phyloP scores from a whole-genome alignment of 2,113 vertebrate genomes.

The Cyphomyrus plagiostoma region DNA sequence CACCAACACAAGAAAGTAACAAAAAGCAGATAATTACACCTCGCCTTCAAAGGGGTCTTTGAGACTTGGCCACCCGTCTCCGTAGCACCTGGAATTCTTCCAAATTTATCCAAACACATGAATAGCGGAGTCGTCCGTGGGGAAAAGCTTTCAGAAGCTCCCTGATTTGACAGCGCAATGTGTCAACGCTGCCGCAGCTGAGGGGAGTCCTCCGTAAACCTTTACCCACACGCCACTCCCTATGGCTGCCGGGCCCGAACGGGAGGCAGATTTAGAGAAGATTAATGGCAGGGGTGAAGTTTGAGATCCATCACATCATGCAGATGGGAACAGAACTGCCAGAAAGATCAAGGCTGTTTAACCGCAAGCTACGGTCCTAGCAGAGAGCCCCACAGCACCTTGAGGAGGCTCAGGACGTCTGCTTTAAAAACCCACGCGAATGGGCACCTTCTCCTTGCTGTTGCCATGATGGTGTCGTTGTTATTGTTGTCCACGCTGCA shows the following conservation, averaged over 20 bases:
- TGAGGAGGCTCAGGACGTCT: background rate
- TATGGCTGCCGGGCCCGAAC: constrained; percentile 9
- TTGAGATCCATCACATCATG: constrained; percentile 16
- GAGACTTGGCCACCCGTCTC: background rate
- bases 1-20: background rate
- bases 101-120: constrained; percentile 25
- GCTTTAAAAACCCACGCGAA: background rate
- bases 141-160: constrained; percentile 21
- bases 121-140: constrained; percentile 2
- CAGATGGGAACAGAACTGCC: constrained; percentile 10
- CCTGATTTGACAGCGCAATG: constrained; percentile 17
- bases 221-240: constrained; percentile 6
- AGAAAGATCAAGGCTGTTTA: constrained; percentile 16
- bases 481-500: background rate
- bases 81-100: constrained; percentile 20
- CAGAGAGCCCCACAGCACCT: background rate
- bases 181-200: constrained; percentile 16
- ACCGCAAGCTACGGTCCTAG: background rate
- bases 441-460: background rate
- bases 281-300: constrained; percentile 14
- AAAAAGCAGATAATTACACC: constrained; percentile 6
- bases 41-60: constrained; percentile 9
- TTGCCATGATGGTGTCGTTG: too few species aligned
- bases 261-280: constrained; percentile 15
- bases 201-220: constrained; percentile 18